Evolutionary conservation across 2,113 vertebrate genomes (phyloP), one percentile per base, ranked within the genome.

Genomic region (Antechinus stuartii): DNA sequence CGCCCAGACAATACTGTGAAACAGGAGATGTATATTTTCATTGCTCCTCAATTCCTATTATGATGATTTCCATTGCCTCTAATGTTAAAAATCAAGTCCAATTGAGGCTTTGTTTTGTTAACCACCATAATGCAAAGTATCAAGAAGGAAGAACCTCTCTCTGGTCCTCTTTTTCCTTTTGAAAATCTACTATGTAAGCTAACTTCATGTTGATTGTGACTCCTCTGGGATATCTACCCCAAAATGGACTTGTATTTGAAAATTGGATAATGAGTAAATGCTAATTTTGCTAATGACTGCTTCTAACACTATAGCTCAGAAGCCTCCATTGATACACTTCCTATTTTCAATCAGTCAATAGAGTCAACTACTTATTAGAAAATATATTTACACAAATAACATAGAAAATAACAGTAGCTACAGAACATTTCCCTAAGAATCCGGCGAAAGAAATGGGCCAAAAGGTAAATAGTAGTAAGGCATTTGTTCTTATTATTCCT

Each of bases 1-100:
- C 12, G 95, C 93, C 53, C n/a, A 97, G 96, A 96, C 93, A 91
- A 92, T 94, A 94, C 54, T 91, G 47, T 94, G 95, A 95, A 96
- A 94, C 92, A 91, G 3, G 0, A 95, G 93, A 94, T 94, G 94
- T 95, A 55, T 93, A 0, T 61, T 5, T 94, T 97, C 50, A 84
- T 42, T 84, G n/a, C 1, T 84, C 14, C 30, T 76, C 6, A 27
- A 52, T 61, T 94, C 91, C 50, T 14, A n/a, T 91, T 84, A 47
- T 56, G n/a, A 68, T 30, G 3, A 24, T 89, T 92, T n/a, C 61
- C 12, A 14, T 8, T n/a, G 2, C 25, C 55, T 47, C 55, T 61
- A 42, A 54, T 30, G 3, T 49, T 53, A 25, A 54, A 23, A 8
- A 6, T 95, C 8, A 8, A n/a, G 4, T 14, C 14, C 61, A 14